Evolutionary conservation across 1,140 invertebrate genomes (phyloP).

Genomic region (Venustaconcha ellipsiformis): DNA sequence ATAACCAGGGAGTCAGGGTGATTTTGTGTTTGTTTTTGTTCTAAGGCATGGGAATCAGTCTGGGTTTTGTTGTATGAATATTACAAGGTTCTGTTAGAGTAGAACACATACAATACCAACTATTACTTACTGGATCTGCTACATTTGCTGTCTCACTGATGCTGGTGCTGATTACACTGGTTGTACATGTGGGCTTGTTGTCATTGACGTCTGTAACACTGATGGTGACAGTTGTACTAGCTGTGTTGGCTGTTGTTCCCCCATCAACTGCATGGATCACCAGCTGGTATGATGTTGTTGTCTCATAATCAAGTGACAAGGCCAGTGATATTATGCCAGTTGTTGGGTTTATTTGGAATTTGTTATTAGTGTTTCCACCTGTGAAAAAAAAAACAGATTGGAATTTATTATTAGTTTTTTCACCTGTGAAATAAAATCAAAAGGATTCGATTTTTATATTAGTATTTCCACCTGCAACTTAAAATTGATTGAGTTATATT

Average conservation of each 20-base stretch:
- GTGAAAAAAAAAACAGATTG: neutral
- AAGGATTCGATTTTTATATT: constrained; percentile 5
- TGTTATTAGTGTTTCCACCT: constrained; percentile 34
- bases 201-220: constrained; percentile 45
- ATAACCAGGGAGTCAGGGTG: no score
- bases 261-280: constrained; percentile 39
- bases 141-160: no score
- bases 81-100: no score
- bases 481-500: neutral
- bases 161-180: constrained; percentile 3
- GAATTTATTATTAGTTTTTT: neutral
- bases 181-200: constrained; percentile 38
- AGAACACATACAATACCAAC: no score
- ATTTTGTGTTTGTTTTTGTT: no score
- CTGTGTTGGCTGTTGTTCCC: constrained; percentile 17
- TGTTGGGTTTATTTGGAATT: constrained; percentile 34
- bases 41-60: no score
- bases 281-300: constrained; percentile 14
- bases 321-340: constrained; percentile 27
- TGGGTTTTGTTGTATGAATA: no score
- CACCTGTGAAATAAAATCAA: neutral
- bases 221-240: constrained; percentile 32
- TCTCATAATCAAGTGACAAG: constrained; percentile 27
- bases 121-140: no score
- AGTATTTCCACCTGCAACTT: constrained; percentile 20